Evolutionary conservation across 2,888 invertebrate species (phyloP).

Genomic region (Tipula helvola): DNA sequence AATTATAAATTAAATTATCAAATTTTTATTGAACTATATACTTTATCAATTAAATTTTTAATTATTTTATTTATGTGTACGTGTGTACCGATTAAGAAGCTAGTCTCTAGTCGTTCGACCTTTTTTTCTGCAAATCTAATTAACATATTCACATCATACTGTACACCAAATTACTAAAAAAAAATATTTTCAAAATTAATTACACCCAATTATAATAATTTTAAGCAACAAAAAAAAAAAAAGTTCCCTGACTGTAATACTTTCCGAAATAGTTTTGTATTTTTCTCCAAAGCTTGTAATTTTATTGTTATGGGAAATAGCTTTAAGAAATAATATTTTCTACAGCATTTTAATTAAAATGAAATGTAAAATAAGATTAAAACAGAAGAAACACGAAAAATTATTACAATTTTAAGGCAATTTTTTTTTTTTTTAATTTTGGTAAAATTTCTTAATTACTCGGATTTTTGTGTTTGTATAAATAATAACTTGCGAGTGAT

Average conservation of each 20-base stretch:
- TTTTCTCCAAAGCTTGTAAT: neutral
- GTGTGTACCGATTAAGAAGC: neutral
- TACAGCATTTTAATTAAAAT: neutral
- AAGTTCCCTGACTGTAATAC: neutral
- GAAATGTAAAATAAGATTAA: neutral
- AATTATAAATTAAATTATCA: neutral
- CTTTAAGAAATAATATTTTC: neutral
- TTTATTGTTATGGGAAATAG: conserved; percentile 4
- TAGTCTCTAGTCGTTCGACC: neutral
- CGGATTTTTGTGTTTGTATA: neutral
- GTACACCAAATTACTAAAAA: neutral
- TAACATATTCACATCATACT: neutral
- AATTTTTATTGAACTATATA: neutral
- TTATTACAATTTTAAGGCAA: neutral
- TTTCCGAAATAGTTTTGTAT: neutral
- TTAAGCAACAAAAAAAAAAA: neutral
- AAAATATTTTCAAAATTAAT: neutral
- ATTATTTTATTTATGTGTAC: neutral
- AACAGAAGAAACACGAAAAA: neutral
- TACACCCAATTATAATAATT: neutral
- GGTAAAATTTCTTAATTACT: neutral
- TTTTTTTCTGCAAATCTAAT: neutral
- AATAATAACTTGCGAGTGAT: neutral
- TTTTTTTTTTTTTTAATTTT: neutral
- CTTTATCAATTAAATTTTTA: neutral